These are phyloP conservation scores for Noctua janthe DNA, from an alignment of 2,888 invertebrate genomes.

Conservation along the genomic window DNA sequence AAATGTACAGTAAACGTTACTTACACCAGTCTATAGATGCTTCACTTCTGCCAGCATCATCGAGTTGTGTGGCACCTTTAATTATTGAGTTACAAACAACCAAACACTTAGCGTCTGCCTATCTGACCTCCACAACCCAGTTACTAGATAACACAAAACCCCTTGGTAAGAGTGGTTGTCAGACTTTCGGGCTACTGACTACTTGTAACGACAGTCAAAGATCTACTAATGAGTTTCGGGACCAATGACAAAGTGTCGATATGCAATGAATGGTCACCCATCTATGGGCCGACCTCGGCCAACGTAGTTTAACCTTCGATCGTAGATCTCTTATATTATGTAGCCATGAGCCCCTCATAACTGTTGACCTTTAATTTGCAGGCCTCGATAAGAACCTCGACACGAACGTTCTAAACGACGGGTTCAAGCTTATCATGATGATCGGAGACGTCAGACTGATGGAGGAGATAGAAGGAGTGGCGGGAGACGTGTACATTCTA, in stretches of 20 bases:
- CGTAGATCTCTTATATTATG: neutral
- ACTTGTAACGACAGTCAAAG: too few relatives aligned
- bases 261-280: neutral
- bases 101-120: too few relatives aligned
- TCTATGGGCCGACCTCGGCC: neutral
- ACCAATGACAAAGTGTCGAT: neutral
- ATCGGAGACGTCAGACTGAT: slow-evolving; percentile 94
- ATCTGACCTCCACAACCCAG: too few relatives aligned
- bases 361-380: slow-evolving; percentile 64
- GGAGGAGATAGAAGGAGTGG: slow-evolving; percentile 95
- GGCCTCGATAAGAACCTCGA: slow-evolving; percentile 91
- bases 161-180: too few relatives aligned
- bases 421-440: slow-evolving; percentile 95
- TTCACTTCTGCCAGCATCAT: neutral
- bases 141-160: too few relatives aligned
- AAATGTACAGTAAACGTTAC: neutral
- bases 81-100: too few relatives aligned
- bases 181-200: too few relatives aligned
- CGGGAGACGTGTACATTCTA: slow-evolving; percentile 95
- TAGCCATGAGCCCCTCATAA: neutral
- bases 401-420: slow-evolving; percentile 92
- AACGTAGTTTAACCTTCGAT: neutral
- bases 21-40: neutral
- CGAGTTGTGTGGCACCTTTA: neutral
- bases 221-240: too few relatives aligned